A percentile compares a stretch with the other conserved stretches of the same genome.
phyloP scores from a whole-genome alignment of 2,113 vertebrate species.

The Campylomormyrus numenius region DNA sequence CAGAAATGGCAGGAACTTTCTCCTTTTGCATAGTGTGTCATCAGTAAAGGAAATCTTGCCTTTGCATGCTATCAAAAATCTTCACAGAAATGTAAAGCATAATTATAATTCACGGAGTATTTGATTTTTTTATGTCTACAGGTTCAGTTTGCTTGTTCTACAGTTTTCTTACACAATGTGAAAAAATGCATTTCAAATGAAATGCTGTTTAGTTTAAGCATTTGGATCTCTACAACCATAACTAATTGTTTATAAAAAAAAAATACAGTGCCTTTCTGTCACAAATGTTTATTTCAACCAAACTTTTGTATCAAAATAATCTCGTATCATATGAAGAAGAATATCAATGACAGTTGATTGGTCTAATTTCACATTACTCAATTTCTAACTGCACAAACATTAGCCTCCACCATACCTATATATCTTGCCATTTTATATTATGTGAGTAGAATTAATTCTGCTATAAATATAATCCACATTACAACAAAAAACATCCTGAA shows the following conservation, averaged over 20 bases:
- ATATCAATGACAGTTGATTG: neutral
- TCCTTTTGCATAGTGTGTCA: neutral
- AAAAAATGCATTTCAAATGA: neutral
- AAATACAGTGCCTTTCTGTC: neutral
- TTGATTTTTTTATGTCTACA: neutral
- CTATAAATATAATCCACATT: neutral
- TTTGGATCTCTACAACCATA: neutral
- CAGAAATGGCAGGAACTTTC: neutral
- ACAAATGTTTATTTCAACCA: neutral
- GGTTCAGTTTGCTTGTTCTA: neutral
- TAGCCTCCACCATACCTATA: neutral
- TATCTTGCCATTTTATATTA: neutral
- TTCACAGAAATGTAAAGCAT: neutral
- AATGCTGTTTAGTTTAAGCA: neutral
- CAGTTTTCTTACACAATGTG: neutral
- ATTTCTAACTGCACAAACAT: neutral
- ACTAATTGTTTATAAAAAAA: neutral
- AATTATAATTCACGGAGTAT: neutral
- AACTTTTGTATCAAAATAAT: neutral
- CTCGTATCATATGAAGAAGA: neutral
- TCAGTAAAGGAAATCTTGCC: neutral
- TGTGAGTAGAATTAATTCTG: neutral
- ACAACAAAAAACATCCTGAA: neutral
- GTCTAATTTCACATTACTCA: neutral
- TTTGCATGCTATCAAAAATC: neutral